Percentiles rank a stretch among this genome's conserved stretches.
These are phyloP conservation scores for Suncus etruscus DNA, from an alignment of 2,113 vertebrate genomes.

Conservation along the genomic window DNA sequence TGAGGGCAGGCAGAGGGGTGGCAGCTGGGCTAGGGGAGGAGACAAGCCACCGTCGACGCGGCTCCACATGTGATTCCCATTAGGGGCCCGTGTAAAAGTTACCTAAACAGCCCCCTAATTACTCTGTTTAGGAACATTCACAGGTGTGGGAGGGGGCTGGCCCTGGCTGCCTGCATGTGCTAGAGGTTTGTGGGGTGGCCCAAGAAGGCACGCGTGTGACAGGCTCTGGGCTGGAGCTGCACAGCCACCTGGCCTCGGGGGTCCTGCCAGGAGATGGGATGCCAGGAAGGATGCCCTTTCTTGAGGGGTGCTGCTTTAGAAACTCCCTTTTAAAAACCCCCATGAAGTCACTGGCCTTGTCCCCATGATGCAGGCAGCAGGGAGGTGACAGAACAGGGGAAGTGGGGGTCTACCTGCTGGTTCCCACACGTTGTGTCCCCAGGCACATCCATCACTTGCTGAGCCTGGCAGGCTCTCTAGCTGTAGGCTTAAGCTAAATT, in stretches of 20 bases:
- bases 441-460: not conserved
- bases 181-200: constrained; percentile 71
- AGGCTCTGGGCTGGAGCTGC: not conserved
- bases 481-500: no score
- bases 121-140: constrained; percentile 73
- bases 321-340: not conserved
- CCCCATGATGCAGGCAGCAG: not conserved
- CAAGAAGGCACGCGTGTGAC: constrained; percentile 62
- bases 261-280: not conserved
- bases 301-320: no score
- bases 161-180: constrained; percentile 66
- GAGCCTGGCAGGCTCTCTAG: no score
- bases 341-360: not conserved
- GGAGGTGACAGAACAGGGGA: not conserved
- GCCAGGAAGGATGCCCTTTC: not conserved
- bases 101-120: constrained; percentile 77
- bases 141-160: constrained; percentile 75
- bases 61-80: constrained; percentile 80
- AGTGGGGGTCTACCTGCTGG: not conserved
- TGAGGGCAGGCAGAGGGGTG: constrained; percentile 45
- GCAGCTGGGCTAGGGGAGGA: constrained; percentile 13
- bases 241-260: not conserved
- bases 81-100: constrained; percentile 78
- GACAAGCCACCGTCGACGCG: constrained; percentile 68
- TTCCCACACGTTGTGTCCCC: not conserved